Percentiles rank a stretch among this genome's conserved stretches.
Evolutionary conservation across 2,888 invertebrate genomes (phyloP).

Genomic region (Eugnorisma glareosa): DNA sequence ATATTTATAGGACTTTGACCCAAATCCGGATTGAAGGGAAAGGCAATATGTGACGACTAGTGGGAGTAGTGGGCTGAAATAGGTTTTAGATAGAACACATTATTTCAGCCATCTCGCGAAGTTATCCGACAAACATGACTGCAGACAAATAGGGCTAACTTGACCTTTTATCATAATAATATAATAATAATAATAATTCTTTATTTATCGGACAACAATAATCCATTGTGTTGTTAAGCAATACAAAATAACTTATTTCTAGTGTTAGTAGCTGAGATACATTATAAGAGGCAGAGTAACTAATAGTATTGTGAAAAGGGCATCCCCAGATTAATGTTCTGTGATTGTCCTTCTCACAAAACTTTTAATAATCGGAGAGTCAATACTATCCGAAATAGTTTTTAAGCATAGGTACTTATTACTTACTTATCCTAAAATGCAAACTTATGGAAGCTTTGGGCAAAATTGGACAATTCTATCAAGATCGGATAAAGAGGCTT

Average conservation of each 20-base stretch:
- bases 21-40: slow-evolving; percentile 24
- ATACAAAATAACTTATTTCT: too few species aligned
- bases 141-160: background rate
- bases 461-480: slow-evolving; percentile 21
- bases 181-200: too few species aligned
- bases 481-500: slow-evolving; percentile 16
- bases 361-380: too few species aligned
- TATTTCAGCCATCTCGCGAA: background rate
- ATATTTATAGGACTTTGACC: slow-evolving; percentile 32
- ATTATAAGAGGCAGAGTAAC: too few species aligned
- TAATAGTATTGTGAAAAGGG: too few species aligned
- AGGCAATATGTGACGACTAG: slow-evolving; percentile 22
- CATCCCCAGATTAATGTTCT: too few species aligned
- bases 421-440: slow-evolving; percentile 4
- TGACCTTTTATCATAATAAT: background rate
- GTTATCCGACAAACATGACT: background rate
- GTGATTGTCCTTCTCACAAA: too few species aligned
- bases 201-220: too few species aligned
- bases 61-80: background rate
- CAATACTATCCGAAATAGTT: too few species aligned
- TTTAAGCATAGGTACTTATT: background rate
- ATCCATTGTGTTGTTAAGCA: too few species aligned
- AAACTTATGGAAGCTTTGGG: slow-evolving; percentile 10
- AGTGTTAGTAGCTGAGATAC: too few species aligned
- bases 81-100: slow-evolving; percentile 9